Evolutionary conservation across 2,113 vertebrate species (phyloP), one percentile per base, ranked within the genome.

Genomic region (Sus scrofa): DNA sequence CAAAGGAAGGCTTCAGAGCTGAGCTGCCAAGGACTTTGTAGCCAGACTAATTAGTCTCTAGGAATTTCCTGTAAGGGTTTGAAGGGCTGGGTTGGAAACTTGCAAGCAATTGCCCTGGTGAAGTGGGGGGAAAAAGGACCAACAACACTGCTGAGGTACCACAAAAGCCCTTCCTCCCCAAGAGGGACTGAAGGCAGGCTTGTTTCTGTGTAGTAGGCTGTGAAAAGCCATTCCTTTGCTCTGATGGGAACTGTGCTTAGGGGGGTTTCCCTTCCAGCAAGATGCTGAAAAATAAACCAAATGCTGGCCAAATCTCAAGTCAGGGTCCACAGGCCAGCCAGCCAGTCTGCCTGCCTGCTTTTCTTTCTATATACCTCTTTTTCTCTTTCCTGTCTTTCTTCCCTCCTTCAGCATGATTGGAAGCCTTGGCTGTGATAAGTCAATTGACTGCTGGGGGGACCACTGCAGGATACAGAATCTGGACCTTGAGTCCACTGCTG

Each of bases 1-100:
- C 78, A 93, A 95, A 95, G 74, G 71, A 52, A 30, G 65, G 78
- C 32, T 91, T 94, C 71, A 93, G 84, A 88, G 60, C 74, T 56
- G 65, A 96, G 71, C 90, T 96, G 88, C 96, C 92, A 89, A 91
- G 77, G 74, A 97, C 78, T 90, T 85, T 87, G 60, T 22, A 96
- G 91, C 82, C 56, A 60, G 62, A 79, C 95, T 97, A 94, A 97
- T 98, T 97, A 96, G 94, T 94, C 74, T 65, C 68, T 37, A 71
- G 78, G 85, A 90, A 89, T 96, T 97, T 97, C 96, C 93, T 78
- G 52, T 88, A 96, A 95, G 83, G 60, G 68, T 52, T 86, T 91
- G 85, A 96, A 96, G 77, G 30, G 85, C 56, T 92, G 62, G 32
- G 62, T 90, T 92, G 96, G 93, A 97, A 97, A 97, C 83, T 78